A percentile compares a stretch with the other conserved stretches of the same genome.
phyloP scores from a whole-genome alignment of 2,797 vertebrate species.

The Smutsia temminckii region DNA sequence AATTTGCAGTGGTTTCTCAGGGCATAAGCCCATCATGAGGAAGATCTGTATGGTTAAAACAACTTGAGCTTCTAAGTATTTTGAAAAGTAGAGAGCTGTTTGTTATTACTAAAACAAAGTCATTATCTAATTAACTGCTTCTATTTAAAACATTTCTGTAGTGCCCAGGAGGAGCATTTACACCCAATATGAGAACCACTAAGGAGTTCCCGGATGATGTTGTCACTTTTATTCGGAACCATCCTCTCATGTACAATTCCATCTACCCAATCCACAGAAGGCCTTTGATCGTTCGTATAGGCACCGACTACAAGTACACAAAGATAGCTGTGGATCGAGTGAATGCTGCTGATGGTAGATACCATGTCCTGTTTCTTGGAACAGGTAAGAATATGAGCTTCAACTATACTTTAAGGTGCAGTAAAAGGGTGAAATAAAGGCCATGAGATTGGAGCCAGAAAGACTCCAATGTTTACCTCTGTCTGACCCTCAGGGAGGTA shows the following conservation, averaged over 20 bases:
- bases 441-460: background rate
- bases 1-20: background rate
- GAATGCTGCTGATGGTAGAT: slow-evolving; percentile 93
- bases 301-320: slow-evolving; percentile 95
- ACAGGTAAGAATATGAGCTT: slow-evolving; percentile 88
- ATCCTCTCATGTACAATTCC: slow-evolving; percentile 97
- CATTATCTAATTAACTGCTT: background rate
- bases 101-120: background rate
- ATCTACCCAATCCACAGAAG: slow-evolving; percentile 93
- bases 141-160: slow-evolving; percentile 73
- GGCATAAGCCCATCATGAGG: background rate
- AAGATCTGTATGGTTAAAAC: background rate
- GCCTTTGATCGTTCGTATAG: slow-evolving; percentile 93
- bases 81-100: background rate
- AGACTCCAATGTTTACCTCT: background rate
- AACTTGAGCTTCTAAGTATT: background rate
- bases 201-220: slow-evolving; percentile 99
- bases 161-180: slow-evolving; percentile 98
- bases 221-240: slow-evolving; percentile 96
- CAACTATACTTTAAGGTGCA: background rate
- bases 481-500: background rate
- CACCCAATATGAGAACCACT: slow-evolving; percentile 93
- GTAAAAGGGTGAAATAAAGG: background rate
- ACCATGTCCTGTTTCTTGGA: slow-evolving; percentile 96
- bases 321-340: slow-evolving; percentile 96